Evolutionary conservation across 2,113 vertebrate genomes (phyloP), one percentile per base, ranked within the genome.

Genomic region (Triplophysa siluroides): DNA sequence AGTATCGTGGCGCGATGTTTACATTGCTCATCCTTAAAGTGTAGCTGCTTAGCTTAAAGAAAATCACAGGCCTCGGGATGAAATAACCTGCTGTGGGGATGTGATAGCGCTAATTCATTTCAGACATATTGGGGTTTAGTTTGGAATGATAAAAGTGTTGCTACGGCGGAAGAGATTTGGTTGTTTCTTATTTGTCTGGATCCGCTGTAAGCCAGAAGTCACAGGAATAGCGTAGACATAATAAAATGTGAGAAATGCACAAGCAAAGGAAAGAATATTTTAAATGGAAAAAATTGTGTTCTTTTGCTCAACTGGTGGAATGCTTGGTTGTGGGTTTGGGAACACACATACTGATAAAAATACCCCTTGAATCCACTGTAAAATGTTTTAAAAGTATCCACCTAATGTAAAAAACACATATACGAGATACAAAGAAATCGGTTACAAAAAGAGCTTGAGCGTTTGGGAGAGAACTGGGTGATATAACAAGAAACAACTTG

Each of bases 1-100:
- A 78, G 74, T 76, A 80, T 78, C 75, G 47, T 72, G 38, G 47
- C 9, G 29, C 21, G 2, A 79, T 74, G 81, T 85, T 83, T 85
- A 82, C 74, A 61, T 64, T 70, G 84, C 74, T 77, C 62, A 77
- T 77, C 74, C 74, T 65, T 68, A 76, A 85, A 85, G 50, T 73
- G 81, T 85, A 80, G 78, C 69, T 54, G 78, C 64, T 61, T 75
- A 76, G 74, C 71, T 80, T 74, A 80, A 80, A 73, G 66, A 68
- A 75, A 76, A 76, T 43, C 21, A 61, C 72, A 77, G 81, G 75
- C 64, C 79, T 76, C 72, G 29, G 73, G 69, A 50, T 76, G 61
- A 61, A 74, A 75, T 74, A 78, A 80, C 79, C 76, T 60, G 58
- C 83, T 84, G 83, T 45, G 52, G 52, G 74, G 76, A 66, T 75